Conservation (phyloP, 2,888 invertebrate species). For the Melieria omissa region DNA sequence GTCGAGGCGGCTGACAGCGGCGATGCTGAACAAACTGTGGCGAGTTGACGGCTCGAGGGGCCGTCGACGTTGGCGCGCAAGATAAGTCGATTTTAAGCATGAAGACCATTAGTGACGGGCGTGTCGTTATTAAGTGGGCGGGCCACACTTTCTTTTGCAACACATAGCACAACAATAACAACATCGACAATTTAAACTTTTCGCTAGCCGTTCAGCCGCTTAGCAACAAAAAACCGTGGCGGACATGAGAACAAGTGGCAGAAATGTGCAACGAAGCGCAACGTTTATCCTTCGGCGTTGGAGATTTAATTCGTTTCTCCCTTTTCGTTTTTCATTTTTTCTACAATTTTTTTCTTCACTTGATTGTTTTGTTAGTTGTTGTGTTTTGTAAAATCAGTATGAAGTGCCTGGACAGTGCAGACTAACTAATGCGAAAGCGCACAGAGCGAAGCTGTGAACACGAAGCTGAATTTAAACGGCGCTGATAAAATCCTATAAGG, state of each 20-base stretch:
- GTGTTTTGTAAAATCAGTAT: no score
- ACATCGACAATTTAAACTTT: constrained; percentile 9
- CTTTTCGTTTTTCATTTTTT: background rate
- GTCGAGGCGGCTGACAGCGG: background rate
- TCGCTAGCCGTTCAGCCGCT: background rate
- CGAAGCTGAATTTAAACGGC: no score
- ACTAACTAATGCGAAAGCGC: background rate
- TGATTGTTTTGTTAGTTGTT: no score
- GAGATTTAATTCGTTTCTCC: background rate
- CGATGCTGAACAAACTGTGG: background rate
- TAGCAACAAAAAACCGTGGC: background rate
- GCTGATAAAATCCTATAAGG: no score
- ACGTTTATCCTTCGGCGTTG: constrained; percentile 54
- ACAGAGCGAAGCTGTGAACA: no score
- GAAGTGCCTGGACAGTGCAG: no score
- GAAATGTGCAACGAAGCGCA: constrained; percentile 56
- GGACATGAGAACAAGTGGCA: background rate
- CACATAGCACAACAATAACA: constrained; percentile 26
- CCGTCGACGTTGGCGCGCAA: constrained; percentile 2
- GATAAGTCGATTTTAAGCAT: constrained; percentile 42
- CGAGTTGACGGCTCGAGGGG: background rate
- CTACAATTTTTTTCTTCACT: background rate
- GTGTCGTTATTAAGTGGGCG: constrained; percentile 47
- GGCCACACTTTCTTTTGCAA: constrained; percentile 19
- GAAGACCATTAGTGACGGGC: constrained; percentile 43